Conservation (phyloP, 30 jellyfish, hydroid and myxozoan species). For the Turritopsis rubra region DNA sequence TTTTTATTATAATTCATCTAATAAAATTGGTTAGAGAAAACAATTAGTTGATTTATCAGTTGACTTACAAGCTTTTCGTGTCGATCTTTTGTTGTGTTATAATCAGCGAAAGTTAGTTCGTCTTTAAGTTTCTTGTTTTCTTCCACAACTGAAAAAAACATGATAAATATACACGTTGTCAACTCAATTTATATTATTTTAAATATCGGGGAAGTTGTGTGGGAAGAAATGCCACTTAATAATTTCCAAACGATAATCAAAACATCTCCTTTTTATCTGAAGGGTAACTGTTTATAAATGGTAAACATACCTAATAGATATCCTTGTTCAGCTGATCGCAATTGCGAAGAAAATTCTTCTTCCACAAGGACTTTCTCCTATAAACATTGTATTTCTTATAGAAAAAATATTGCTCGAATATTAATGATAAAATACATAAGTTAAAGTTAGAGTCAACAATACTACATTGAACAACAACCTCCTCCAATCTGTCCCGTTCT, state of each 20-base stretch:
- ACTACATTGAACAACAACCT: conserved; percentile 31
- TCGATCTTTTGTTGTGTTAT: conserved; percentile 80
- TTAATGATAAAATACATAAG: background rate
- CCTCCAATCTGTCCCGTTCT: conserved; percentile 85
- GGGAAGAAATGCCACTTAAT: too few species aligned
- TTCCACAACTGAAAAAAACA: conserved; percentile 59
- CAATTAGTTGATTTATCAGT: too few species aligned
- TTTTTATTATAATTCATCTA: too few species aligned
- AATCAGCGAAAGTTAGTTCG: conserved; percentile 84
- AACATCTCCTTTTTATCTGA: too few species aligned
- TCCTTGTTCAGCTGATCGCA: conserved; percentile 92
- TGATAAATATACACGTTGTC: background rate
- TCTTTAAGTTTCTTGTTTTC: conserved; percentile 81
- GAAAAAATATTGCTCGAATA: background rate
- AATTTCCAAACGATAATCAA: too few species aligned
- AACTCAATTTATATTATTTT: too few species aligned
- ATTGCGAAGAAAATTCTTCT: conserved; percentile 74
- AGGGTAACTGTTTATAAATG: background rate
- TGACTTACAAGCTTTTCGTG: conserved; percentile 66
- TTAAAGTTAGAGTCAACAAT: background rate
- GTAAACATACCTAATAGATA: conserved; percentile 62
- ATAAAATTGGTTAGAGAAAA: too few species aligned
- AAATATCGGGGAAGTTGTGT: too few species aligned
- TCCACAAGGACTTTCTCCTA: conserved; percentile 70
- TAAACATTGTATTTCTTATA: background rate